Conservation (phyloP, 2,113 vertebrate genomes). For the Malurus cyaneus region DNA sequence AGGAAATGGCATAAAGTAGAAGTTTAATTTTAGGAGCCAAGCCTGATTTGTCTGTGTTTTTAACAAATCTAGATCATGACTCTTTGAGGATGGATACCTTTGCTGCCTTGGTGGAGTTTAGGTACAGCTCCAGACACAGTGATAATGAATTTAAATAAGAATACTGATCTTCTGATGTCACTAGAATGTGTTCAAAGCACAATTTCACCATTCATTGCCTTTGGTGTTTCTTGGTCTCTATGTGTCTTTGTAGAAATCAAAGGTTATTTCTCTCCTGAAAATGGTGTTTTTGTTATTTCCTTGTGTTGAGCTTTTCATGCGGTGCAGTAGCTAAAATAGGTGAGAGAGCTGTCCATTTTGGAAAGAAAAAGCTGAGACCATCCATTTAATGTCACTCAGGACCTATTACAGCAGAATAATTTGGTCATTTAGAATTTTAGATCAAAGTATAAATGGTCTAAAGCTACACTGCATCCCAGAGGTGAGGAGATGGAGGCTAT, state of each 20-base stretch:
- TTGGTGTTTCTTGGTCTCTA: not conserved
- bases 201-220: not conserved
- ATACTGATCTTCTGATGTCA: not conserved
- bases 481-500: constrained; percentile 63
- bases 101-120: not conserved
- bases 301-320: constrained; percentile 19
- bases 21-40: not conserved
- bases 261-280: constrained; percentile 24
- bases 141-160: not conserved
- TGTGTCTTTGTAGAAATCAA: not conserved
- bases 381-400: constrained; percentile 64
- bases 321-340: constrained; percentile 26
- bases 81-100: not conserved
- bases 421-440: constrained; percentile 62
- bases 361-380: constrained; percentile 41
- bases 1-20: not conserved
- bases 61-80: not conserved
- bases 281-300: not conserved
- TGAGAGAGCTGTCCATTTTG: constrained; percentile 35
- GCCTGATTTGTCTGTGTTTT: not conserved
- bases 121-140: not conserved
- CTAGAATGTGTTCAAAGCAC: not conserved
- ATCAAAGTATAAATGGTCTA: constrained; percentile 70
- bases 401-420: constrained; percentile 63
- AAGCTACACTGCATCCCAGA: constrained; percentile 57